These are phyloP conservation scores for Decapterus maruadsi DNA, from an alignment of 2,797 vertebrate species.

Conservation along the genomic window DNA sequence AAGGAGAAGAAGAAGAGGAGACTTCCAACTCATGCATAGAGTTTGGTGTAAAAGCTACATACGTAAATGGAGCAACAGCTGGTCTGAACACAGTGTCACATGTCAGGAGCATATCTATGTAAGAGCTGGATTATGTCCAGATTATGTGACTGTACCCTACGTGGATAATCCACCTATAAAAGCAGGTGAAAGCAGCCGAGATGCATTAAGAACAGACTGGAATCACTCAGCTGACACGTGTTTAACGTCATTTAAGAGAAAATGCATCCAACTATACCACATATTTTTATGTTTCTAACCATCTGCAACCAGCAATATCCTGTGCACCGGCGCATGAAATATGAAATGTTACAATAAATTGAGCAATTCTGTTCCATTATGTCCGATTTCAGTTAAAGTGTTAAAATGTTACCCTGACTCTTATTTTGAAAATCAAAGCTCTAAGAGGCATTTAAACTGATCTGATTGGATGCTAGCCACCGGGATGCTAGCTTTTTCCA, in stretches of 20 bases:
- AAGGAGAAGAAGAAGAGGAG: neutral
- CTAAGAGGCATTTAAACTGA: too few species aligned
- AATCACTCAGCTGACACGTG: slow-evolving; percentile 1
- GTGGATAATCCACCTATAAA: slow-evolving; percentile 60
- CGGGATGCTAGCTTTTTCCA: too few species aligned
- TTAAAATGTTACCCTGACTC: too few species aligned
- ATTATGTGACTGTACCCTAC: slow-evolving; percentile 39
- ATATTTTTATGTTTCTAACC: neutral
- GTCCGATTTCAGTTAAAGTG: too few species aligned
- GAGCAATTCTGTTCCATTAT: too few species aligned
- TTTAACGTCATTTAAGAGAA: slow-evolving; percentile 2
- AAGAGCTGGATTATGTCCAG: slow-evolving; percentile 51
- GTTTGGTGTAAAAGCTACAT: neutral
- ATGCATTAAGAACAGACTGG: slow-evolving; percentile 32
- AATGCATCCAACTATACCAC: neutral
- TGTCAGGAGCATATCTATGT: slow-evolving; percentile 25
- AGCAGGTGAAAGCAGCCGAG: slow-evolving; percentile 31
- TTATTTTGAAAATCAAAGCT: too few species aligned
- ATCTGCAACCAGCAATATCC: neutral
- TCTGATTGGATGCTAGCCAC: too few species aligned
- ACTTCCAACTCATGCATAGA: neutral
- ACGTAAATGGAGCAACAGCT: neutral
- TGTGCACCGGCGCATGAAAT: too few species aligned
- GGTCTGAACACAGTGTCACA: slow-evolving; percentile 18
- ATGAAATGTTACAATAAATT: too few species aligned